Base-by-base conservation (phyloP, 2,113 vertebrate genomes). In the Megaceryle torquata region DNA sequence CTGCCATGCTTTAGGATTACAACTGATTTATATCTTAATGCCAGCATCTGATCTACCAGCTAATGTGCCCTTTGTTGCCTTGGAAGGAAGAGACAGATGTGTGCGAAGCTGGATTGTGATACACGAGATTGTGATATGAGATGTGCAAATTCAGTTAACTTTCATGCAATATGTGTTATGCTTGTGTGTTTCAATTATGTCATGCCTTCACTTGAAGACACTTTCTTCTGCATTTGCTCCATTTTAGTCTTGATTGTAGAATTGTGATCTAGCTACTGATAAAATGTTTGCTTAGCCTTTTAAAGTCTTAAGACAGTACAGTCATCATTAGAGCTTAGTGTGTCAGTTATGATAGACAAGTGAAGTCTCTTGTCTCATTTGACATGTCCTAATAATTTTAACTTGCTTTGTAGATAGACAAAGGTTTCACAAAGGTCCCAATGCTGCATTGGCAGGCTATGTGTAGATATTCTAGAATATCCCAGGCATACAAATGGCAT, bases 51-150 rank as follows among this genome's bases (percentile, higher is more conserved):
- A 69, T 26, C 76, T 59, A 43, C 11, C n/a, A 59, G n/a, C 44
- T 70, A 25, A 14, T 9, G 3, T 79, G 57, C 17, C 33, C 22
- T 82, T 72, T 77, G 4, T 78, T 87, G 25, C 67, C 35, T 60
- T 76, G 35, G 22, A 88, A 92, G 64, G 43, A 92, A 31, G 28
- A 86, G 46, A 24, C n/a, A 35, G 4, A 5, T 68, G 21, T 6
- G 86, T 79, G 16, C 26, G 57, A 68, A 64, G 13, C 20, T 76
- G 39, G 10, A 39, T 46, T 64, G 53, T 79, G 29, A 35, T 53
- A 22, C 3, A 51, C 0, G 0, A 71, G 10, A 43, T 51, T 64
- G 53, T 82, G 35, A 35, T 53, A 60, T 0, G 1, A 71, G 25
- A 33, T 75, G 28, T 10, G 14, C 22, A 10, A 13, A 33, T 84